phyloP scores from a whole-genome alignment of 2,113 vertebrate genomes.

The Chlorodrepanis virens region DNA sequence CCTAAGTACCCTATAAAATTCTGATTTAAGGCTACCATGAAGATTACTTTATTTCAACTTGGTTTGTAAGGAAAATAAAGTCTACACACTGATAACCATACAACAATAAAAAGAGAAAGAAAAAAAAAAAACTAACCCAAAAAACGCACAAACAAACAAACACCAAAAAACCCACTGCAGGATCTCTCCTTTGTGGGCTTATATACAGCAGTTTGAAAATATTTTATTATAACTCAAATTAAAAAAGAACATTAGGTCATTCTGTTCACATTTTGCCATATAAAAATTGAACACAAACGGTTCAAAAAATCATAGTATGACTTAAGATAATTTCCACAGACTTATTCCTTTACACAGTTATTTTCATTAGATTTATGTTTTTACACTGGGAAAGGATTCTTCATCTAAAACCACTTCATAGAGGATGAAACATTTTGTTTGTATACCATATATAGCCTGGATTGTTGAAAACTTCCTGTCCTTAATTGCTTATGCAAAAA shows the following conservation, averaged over 20 bases:
- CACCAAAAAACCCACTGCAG: not conserved
- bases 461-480: slow-evolving; percentile 30
- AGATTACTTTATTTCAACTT: slow-evolving; percentile 43
- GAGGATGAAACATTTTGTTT: slow-evolving; percentile 37
- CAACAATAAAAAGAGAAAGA: not conserved
- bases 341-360: not conserved
- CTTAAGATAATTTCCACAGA: not conserved
- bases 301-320: not conserved
- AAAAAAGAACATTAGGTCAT: slow-evolving; percentile 42
- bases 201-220: slow-evolving; percentile 28
- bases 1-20: slow-evolving; percentile 40
- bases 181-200: not conserved
- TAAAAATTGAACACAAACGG: slow-evolving; percentile 30
- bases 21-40: slow-evolving; percentile 51
- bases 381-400: not conserved
- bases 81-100: slow-evolving; percentile 1
- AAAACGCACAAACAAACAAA: not conserved
- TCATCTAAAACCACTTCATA: slow-evolving; percentile 26
- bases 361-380: slow-evolving; percentile 10
- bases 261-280: slow-evolving; percentile 34
- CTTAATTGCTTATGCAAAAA: slow-evolving; percentile 40
- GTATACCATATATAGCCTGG: slow-evolving; percentile 19
- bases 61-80: slow-evolving; percentile 24
- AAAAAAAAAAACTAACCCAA: not conserved
- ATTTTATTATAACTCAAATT: slow-evolving; percentile 47